Conservation (phyloP, 2,888 invertebrate genomes). For the Ypsolopha scabrella region DNA sequence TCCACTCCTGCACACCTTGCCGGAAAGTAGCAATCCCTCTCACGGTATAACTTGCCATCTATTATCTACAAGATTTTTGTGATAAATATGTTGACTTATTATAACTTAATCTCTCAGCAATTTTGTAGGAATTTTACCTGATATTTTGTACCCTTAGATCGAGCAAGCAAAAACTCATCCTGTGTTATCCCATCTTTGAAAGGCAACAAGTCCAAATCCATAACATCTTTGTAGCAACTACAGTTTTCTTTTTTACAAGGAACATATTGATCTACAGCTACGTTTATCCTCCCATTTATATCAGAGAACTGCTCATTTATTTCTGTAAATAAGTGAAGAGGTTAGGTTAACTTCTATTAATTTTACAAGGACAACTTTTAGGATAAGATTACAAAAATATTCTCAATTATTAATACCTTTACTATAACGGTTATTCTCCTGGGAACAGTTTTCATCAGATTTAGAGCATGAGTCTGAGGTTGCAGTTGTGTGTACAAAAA, state of each 20-base stretch:
- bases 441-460: neutral
- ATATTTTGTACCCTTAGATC: constrained; percentile 49
- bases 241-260: constrained; percentile 72
- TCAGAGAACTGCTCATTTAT: constrained; percentile 49
- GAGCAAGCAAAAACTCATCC: constrained; percentile 72
- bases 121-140: constrained; percentile 28
- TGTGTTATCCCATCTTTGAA: constrained; percentile 80
- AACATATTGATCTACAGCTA: constrained; percentile 58
- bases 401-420: neutral
- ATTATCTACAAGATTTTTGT: constrained; percentile 80
- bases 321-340: constrained; percentile 38
- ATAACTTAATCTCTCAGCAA: neutral
- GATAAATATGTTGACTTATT: constrained; percentile 2
- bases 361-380: neutral
- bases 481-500: neutral
- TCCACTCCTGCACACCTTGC: constrained; percentile 92
- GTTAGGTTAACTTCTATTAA: neutral
- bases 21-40: constrained; percentile 91
- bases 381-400: neutral
- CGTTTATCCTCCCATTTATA: constrained; percentile 50
- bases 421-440: neutral
- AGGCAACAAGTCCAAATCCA: constrained; percentile 76
- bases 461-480: neutral
- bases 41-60: constrained; percentile 82
- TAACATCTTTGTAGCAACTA: constrained; percentile 73